A percentile compares a stretch with the other conserved stretches of the same genome.
These are phyloP conservation scores for Actinostola sp. DNA, from an alignment of 92 coral and sea anemone genomes.

Conservation along the genomic window DNA sequence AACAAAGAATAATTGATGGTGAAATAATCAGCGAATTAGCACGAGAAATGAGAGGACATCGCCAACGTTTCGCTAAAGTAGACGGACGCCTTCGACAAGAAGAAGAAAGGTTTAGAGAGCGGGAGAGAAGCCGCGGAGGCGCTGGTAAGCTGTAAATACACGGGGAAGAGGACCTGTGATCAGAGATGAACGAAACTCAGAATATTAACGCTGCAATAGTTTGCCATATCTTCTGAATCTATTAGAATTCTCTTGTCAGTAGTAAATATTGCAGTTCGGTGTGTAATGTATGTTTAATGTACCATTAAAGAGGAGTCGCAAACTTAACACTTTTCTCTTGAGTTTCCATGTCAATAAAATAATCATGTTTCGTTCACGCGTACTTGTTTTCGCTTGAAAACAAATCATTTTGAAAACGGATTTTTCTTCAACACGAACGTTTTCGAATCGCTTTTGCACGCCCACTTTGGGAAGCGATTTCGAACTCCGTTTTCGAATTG, in stretches of 20 bases:
- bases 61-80: slow-evolving; percentile 61
- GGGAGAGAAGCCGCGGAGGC: slow-evolving; percentile 41
- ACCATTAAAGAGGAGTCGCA: not conserved
- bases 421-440: too few relatives aligned
- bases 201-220: not conserved
- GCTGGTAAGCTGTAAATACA: not conserved
- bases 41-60: slow-evolving; percentile 66
- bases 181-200: not conserved
- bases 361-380: not conserved
- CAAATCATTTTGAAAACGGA: too few relatives aligned
- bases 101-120: slow-evolving; percentile 67
- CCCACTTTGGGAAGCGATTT: too few relatives aligned
- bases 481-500: too few relatives aligned
- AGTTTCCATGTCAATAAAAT: not conserved
- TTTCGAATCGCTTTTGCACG: too few relatives aligned
- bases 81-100: slow-evolving; percentile 51
- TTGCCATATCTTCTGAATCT: not conserved
- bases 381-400: too few relatives aligned
- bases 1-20: slow-evolving; percentile 47
- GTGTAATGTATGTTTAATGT: slow-evolving; percentile 6
- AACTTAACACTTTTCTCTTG: not conserved
- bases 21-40: slow-evolving; percentile 42
- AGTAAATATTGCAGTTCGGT: not conserved
- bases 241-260: slow-evolving; percentile 8
- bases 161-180: not conserved